Conservation (phyloP, 2,797 vertebrate genomes). For the Ambastaia sidthimunki region DNA sequence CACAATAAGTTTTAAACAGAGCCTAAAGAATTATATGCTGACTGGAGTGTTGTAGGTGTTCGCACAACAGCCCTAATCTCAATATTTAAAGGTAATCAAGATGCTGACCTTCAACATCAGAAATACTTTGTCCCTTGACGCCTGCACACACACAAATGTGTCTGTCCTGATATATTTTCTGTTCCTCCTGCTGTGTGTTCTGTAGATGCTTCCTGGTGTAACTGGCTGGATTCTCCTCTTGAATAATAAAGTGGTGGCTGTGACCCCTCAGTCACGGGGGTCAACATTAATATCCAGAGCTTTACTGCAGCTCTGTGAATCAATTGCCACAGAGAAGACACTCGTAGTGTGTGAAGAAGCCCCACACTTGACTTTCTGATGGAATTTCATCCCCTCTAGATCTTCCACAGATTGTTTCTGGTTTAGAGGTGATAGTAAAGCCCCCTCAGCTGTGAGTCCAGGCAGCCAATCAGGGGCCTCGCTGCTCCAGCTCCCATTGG, state of each 20-base stretch:
- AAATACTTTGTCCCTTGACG: neutral
- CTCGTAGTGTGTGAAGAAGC: conserved; percentile 21
- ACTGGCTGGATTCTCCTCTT: conserved; percentile 18
- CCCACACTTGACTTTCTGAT: conserved; percentile 10
- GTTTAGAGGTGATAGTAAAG: conserved; percentile 2
- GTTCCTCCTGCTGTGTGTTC: neutral
- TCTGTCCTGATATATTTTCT: neutral
- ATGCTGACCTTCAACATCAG: too few relatives aligned
- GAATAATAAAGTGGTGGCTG: conserved; percentile 9
- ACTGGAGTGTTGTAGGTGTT: too few relatives aligned
- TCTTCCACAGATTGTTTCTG: conserved; percentile 34
- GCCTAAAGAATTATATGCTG: too few relatives aligned
- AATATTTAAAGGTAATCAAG: too few relatives aligned
- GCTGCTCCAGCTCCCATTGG: neutral
- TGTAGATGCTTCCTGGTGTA: neutral
- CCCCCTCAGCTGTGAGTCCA: conserved; percentile 21
- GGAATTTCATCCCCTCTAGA: conserved; percentile 32
- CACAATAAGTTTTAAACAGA: too few relatives aligned
- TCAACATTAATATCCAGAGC: conserved; percentile 53
- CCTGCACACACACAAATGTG: too few relatives aligned
- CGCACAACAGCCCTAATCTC: too few relatives aligned
- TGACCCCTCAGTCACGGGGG: conserved; percentile 27
- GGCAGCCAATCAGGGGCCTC: conserved; percentile 17
- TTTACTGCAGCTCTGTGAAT: conserved; percentile 38
- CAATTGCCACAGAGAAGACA: conserved; percentile 30